Conservation (phyloP, 2,113 vertebrate genomes). For the Rhegmatorhina hoffmannsi region DNA sequence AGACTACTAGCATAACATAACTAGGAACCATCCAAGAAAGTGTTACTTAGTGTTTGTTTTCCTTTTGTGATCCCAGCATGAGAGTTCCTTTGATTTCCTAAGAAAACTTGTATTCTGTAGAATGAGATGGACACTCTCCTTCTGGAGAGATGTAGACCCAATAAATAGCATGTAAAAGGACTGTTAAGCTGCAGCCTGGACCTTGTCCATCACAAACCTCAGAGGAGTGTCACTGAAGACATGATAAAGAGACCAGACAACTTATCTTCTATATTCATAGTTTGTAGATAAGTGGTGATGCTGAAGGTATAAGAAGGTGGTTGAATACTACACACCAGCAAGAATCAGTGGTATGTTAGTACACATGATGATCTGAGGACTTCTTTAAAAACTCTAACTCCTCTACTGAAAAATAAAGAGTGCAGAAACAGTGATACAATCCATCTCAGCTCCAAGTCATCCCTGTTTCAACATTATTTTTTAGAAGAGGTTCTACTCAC, state of each 20-base stretch:
- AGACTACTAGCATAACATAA: background rate
- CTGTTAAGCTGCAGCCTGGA: background rate
- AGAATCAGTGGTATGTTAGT: background rate
- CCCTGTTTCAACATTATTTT: background rate
- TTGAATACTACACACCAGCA: background rate
- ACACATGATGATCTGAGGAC: background rate
- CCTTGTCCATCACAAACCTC: background rate
- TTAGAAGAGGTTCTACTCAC: background rate
- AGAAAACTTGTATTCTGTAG: background rate
- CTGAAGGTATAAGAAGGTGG: background rate
- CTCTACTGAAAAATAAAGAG: background rate
- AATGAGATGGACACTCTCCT: background rate
- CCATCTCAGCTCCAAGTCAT: background rate
- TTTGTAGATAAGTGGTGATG: background rate
- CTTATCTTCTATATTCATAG: background rate
- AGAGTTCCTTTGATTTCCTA: background rate
- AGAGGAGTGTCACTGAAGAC: background rate
- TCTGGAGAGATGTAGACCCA: background rate
- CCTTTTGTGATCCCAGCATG: background rate
- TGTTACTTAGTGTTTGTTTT: background rate
- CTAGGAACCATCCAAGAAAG: background rate
- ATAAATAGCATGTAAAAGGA: background rate
- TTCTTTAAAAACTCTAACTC: background rate
- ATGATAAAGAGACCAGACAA: background rate
- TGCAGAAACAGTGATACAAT: background rate